Conservation (phyloP, 2,888 invertebrate species). For the Busseola fusca region DNA sequence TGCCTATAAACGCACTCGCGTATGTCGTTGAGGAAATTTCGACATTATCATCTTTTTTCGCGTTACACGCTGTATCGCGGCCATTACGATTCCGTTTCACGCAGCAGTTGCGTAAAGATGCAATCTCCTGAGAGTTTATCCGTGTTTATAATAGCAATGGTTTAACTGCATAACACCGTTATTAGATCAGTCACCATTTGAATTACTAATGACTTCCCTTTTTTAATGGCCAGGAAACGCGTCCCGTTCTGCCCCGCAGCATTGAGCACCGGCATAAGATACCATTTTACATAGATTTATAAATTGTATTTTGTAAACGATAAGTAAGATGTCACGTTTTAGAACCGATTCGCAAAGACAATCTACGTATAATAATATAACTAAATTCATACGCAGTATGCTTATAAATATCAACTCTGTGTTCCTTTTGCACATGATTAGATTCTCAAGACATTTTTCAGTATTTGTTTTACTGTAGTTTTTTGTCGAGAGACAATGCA, state of each 20-base stretch:
- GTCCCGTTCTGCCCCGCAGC: slow-evolving; percentile 71
- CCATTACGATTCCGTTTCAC: slow-evolving; percentile 66
- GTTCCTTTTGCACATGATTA: slow-evolving; percentile 33
- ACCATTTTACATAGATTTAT: slow-evolving; percentile 48
- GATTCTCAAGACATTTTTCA: slow-evolving; percentile 36
- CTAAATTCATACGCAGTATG: slow-evolving; percentile 1
- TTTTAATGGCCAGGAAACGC: slow-evolving; percentile 79
- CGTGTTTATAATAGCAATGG: slow-evolving; percentile 79
- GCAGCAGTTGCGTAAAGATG: slow-evolving; percentile 77
- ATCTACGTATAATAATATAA: slow-evolving; percentile 14
- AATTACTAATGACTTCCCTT: slow-evolving; percentile 83
- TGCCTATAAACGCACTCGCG: slow-evolving; percentile 47
- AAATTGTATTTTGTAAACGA: slow-evolving; percentile 25
- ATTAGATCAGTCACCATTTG: slow-evolving; percentile 79
- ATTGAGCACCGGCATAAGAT: slow-evolving; percentile 50
- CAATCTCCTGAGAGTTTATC: slow-evolving; percentile 75
- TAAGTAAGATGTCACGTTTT: slow-evolving; percentile 10
- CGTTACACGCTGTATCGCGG: slow-evolving; percentile 53
- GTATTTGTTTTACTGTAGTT: slow-evolving; percentile 32
- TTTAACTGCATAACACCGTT: slow-evolving; percentile 77
- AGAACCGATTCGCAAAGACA: slow-evolving; percentile 19
- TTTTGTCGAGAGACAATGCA: slow-evolving; percentile 41
- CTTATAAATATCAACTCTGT: slow-evolving; percentile 23
- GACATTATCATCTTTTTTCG: slow-evolving; percentile 56
- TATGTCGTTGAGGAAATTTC: slow-evolving; percentile 57